A percentile compares a stretch with the other conserved stretches of the same genome.
These are phyloP conservation scores for Psittacula echo DNA, from an alignment of 2,797 vertebrate genomes.

Conservation along the genomic window DNA sequence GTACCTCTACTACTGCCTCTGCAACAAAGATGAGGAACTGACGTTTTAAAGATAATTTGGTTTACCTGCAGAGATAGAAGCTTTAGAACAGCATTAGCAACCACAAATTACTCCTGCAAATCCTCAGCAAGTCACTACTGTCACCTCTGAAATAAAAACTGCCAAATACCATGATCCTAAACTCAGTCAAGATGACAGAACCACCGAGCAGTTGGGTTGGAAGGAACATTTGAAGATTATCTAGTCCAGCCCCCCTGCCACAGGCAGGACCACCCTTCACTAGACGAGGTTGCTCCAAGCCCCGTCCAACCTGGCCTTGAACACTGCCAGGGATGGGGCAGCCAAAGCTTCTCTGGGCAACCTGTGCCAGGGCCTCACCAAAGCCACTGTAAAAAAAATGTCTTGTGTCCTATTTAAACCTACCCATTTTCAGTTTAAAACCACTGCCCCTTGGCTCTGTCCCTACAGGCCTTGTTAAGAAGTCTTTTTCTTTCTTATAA, in stretches of 20 bases:
- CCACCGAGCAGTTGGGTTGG: neutral
- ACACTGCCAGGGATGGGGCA: neutral
- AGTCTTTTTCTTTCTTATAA: neutral
- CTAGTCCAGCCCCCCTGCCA: neutral
- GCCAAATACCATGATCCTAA: neutral
- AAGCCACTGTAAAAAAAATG: rapidly evolving
- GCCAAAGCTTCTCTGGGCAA: neutral
- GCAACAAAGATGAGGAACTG: neutral
- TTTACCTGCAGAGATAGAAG: neutral
- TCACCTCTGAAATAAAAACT: neutral
- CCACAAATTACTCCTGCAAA: neutral
- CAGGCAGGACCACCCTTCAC: neutral
- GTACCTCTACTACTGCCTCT: too few relatives aligned
- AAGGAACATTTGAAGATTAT: neutral
- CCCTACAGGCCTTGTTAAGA: neutral
- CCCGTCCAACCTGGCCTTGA: rapidly evolving
- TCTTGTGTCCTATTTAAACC: neutral
- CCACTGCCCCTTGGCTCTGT: neutral
- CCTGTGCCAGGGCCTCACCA: rapidly evolving
- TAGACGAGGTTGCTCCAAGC: neutral
- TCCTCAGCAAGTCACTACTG: neutral
- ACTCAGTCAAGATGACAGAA: neutral
- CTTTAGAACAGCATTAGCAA: neutral
- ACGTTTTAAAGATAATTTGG: neutral
- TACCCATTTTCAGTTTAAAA: neutral